phyloP scores from a whole-genome alignment of 2,888 invertebrate species.

The Gastracanthus pulcherrimus region DNA sequence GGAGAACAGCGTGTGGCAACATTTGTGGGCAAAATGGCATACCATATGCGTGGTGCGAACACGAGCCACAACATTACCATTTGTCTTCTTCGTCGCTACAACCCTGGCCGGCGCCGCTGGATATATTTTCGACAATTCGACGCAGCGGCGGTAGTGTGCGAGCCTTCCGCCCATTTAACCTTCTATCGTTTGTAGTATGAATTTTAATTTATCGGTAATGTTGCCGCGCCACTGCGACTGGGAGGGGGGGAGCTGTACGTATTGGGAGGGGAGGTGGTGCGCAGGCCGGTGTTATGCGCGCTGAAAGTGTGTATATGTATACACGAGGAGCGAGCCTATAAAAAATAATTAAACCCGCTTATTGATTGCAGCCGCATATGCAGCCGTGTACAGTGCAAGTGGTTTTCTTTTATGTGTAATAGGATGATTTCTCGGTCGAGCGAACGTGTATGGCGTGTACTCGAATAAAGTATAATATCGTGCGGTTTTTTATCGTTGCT shows the following conservation, averaged over 20 bases:
- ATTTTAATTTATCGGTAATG: conserved; percentile 48
- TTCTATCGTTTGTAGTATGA: conserved; percentile 8
- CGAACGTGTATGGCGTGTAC: no score
- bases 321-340: neutral
- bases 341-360: conserved; percentile 47
- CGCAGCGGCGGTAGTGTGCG: no score
- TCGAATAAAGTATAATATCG: no score
- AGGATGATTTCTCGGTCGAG: neutral
- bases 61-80: conserved; percentile 59
- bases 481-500: no score
- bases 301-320: neutral
- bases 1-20: conserved; percentile 28
- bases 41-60: conserved; percentile 57
- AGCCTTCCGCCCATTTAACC: conserved; percentile 43
- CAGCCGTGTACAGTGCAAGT: neutral
- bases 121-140: conserved; percentile 37
- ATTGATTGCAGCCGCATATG: conserved; percentile 11
- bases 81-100: conserved; percentile 54
- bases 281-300: neutral
- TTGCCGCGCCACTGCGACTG: neutral
- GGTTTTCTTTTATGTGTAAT: neutral
- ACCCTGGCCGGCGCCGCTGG: conserved; percentile 1
- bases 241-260: neutral
- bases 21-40: conserved; percentile 46
- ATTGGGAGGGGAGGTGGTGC: neutral